phyloP scores from a whole-genome alignment of 1,140 invertebrate genomes.

The Grapholita molesta region DNA sequence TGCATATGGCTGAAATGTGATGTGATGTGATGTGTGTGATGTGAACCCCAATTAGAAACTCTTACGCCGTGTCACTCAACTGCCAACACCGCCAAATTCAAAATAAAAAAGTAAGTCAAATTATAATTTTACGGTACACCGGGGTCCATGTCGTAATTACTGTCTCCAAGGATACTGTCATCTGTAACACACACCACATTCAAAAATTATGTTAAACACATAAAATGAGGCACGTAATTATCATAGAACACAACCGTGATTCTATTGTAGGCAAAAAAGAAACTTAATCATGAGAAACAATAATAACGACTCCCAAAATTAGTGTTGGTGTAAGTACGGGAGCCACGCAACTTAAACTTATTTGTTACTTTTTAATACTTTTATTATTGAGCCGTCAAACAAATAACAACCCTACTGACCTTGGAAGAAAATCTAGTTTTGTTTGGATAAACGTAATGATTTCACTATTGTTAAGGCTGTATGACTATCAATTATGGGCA shows the following conservation, averaged over 20 bases:
- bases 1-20: too few relatives aligned
- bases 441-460: conserved; percentile 38
- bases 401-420: conserved; percentile 35
- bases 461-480: conserved; percentile 73
- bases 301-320: conserved; percentile 73
- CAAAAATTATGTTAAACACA: conserved; percentile 17
- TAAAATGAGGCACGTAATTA: conserved; percentile 39
- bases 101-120: neutral
- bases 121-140: neutral
- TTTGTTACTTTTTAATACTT: conserved; percentile 65
- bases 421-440: conserved; percentile 37
- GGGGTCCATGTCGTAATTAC: neutral
- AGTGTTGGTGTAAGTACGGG: conserved; percentile 71
- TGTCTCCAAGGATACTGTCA: neutral
- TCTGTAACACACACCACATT: conserved; percentile 26
- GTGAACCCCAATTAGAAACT: too few relatives aligned
- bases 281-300: conserved; percentile 77
- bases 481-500: conserved; percentile 76
- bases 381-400: conserved; percentile 21
- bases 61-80: too few relatives aligned
- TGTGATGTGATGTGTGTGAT: too few relatives aligned
- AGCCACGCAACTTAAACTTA: conserved; percentile 70
- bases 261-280: conserved; percentile 68
- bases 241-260: conserved; percentile 39
- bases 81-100: too few relatives aligned